Evolutionary conservation across 2,113 vertebrate genomes (phyloP).

Genomic region (Patagioenas fasciata): DNA sequence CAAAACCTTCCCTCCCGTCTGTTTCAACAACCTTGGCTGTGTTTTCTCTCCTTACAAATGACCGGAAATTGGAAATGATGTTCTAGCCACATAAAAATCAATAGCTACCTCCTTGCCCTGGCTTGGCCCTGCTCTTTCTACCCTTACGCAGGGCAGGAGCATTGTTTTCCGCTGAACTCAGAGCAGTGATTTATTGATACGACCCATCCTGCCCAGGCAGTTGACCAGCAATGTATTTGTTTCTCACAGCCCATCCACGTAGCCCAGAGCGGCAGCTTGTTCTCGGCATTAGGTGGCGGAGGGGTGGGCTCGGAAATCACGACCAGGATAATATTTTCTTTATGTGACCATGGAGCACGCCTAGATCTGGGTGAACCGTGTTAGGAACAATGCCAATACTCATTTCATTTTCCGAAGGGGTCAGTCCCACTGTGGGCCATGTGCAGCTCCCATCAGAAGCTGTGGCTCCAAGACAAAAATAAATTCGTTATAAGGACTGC

Average conservation of each 20-base stretch:
- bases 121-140: neutral
- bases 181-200: neutral
- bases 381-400: neutral
- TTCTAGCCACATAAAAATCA: neutral
- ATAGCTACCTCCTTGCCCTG: neutral
- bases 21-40: neutral
- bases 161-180: rapidly evolving
- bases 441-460: neutral
- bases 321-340: neutral
- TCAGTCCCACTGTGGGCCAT: neutral
- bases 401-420: neutral
- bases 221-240: neutral
- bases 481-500: neutral
- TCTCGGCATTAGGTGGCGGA: neutral
- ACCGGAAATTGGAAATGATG: neutral
- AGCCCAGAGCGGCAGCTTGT: neutral
- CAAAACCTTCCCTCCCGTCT: neutral
- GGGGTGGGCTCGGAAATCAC: neutral
- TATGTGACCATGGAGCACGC: neutral
- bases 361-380: neutral
- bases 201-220: neutral
- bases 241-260: neutral
- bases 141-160: neutral
- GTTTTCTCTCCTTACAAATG: neutral
- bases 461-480: neutral